Conservation (phyloP, 2,113 vertebrate species). For the Bujurquina vittata region DNA sequence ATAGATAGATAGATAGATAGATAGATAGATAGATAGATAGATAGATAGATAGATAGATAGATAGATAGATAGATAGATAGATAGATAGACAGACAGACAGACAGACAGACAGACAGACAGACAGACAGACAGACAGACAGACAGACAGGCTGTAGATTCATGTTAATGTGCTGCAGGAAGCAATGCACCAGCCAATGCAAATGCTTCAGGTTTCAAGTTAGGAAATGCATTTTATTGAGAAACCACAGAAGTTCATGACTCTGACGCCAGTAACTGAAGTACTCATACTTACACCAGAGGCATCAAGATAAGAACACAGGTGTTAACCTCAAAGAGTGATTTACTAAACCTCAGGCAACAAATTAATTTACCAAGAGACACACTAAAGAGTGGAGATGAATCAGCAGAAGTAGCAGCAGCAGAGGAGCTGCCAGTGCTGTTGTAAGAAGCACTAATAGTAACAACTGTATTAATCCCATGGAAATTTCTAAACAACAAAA, state of each 20-base stretch:
- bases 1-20: no score
- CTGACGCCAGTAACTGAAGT: not conserved
- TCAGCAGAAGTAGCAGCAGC: not conserved
- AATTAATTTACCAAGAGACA: not conserved
- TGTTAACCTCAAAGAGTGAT: slow-evolving; percentile 18
- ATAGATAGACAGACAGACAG: no score
- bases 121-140: no score
- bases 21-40: no score
- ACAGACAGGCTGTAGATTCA: no score
- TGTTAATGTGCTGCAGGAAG: no score
- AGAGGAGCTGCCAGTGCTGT: not conserved
- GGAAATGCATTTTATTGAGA: not conserved
- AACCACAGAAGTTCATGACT: not conserved
- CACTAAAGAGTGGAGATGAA: not conserved
- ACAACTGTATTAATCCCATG: not conserved
- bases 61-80: no score
- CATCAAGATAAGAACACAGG: not conserved
- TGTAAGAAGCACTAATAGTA: not conserved
- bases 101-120: no score
- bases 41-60: no score
- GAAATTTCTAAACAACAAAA: not conserved
- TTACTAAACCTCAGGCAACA: not conserved
- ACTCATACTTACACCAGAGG: not conserved
- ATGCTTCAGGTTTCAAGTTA: no score
- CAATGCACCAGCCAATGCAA: not conserved